Evolutionary conservation across 2,797 vertebrate genomes (phyloP).

Genomic region (Characodon lateralis): DNA sequence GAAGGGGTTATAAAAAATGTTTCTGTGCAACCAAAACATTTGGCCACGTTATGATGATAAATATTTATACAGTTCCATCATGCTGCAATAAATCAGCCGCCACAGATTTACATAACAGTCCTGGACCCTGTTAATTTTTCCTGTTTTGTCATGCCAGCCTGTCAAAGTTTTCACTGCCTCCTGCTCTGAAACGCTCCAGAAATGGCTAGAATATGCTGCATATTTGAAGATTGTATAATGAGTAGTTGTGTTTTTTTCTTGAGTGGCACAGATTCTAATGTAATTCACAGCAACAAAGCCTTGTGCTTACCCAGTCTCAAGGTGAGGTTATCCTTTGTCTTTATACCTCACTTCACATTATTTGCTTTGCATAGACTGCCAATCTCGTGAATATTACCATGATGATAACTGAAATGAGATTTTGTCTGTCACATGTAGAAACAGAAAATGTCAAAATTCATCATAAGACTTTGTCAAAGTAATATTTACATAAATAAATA

Average conservation of each 20-base stretch:
- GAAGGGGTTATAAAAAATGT: constrained; percentile 31
- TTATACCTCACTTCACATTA: constrained; percentile 71
- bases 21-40: constrained; percentile 34
- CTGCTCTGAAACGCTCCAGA: constrained; percentile 16
- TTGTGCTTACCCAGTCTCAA: constrained; percentile 68
- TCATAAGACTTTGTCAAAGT: constrained; percentile 25
- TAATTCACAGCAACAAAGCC: constrained; percentile 64
- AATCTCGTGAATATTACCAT: constrained; percentile 63
- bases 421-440: constrained; percentile 54
- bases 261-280: constrained; percentile 63
- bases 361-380: constrained; percentile 82
- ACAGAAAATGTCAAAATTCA: constrained; percentile 31
- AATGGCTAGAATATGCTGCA: constrained; percentile 71
- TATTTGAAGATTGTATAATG: constrained; percentile 56
- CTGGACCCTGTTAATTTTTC: constrained; percentile 13
- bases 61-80: constrained; percentile 27
- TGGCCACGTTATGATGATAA: constrained; percentile 37
- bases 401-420: constrained; percentile 72
- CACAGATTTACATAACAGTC: constrained; percentile 26
- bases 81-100: constrained; percentile 18
- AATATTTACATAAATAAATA: constrained; percentile 52
- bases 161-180: constrained; percentile 12
- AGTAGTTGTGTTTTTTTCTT: constrained; percentile 49
- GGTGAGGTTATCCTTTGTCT: constrained; percentile 62
- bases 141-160: constrained; percentile 3